Evolutionary conservation across 2,113 vertebrate species (phyloP).

Genomic region (Cichladusa arquata): DNA sequence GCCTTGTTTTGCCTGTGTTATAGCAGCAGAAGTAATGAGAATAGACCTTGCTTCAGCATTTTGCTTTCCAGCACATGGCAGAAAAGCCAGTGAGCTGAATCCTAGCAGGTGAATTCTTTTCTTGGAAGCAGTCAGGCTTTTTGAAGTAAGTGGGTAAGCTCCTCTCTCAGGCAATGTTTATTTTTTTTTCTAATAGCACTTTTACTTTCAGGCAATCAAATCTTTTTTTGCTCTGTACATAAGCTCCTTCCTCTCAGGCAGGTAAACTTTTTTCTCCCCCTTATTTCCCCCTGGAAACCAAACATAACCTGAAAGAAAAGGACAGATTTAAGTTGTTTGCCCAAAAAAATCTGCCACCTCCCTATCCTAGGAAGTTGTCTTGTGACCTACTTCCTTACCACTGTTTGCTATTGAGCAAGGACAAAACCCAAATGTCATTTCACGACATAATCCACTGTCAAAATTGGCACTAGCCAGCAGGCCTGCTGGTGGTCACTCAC

Average conservation of each 20-base stretch:
- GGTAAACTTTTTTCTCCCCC: neutral
- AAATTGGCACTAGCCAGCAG: conserved; percentile 61
- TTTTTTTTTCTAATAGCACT: conserved; percentile 22
- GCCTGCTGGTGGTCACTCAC: conserved; percentile 58
- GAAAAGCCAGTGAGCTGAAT: neutral
- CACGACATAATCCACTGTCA: conserved; percentile 36
- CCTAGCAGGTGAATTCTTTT: conserved; percentile 5
- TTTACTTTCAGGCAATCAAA: conserved; percentile 32
- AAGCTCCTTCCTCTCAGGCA: conserved; percentile 30
- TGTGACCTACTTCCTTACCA: conserved; percentile 32
- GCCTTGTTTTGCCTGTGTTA: conserved; percentile 8
- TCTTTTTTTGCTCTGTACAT: neutral
- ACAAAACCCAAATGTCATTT: conserved; percentile 60
- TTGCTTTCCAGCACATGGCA: conserved; percentile 4
- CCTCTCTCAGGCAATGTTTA: neutral
- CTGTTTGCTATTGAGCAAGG: conserved; percentile 42
- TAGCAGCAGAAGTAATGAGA: conserved; percentile 10
- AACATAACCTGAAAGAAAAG: conserved; percentile 40
- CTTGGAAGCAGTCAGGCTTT: neutral
- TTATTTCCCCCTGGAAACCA: neutral
- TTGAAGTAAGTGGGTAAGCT: conserved; percentile 19
- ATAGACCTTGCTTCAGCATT: neutral
- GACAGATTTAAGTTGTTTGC: conserved; percentile 21
- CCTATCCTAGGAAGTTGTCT: neutral
- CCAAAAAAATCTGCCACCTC: neutral